These are phyloP conservation scores for Mythimna loreyi DNA, from an alignment of 2,888 invertebrate genomes.

Conservation along the genomic window DNA sequence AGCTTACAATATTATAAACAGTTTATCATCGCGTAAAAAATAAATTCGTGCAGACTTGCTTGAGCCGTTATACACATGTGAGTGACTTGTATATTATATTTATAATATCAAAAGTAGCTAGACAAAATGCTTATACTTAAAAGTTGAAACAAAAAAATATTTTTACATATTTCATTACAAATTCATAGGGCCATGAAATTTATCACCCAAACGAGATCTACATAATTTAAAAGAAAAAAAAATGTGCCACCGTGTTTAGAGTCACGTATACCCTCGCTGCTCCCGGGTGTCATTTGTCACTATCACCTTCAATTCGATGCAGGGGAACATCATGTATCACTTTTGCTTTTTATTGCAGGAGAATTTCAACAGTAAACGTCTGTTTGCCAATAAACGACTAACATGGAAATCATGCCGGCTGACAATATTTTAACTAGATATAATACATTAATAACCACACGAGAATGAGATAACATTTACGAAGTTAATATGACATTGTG, in stretches of 20 bases:
- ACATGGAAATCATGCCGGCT: neutral
- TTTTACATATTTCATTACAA: neutral
- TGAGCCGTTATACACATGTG: neutral
- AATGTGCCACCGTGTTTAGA: constrained; percentile 1
- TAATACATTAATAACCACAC: constrained; percentile 2
- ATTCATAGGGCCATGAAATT: neutral
- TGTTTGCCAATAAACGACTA: neutral
- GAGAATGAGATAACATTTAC: constrained; percentile 11
- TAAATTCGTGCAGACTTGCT: constrained; percentile 6
- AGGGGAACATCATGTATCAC: neutral
- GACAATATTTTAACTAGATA: neutral
- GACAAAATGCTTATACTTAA: neutral
- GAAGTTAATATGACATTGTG: constrained; percentile 8
- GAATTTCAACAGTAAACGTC: neutral
- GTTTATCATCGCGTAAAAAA: constrained; percentile 21
- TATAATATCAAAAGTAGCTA: neutral
- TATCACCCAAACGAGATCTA: neutral
- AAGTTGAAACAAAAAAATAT: neutral
- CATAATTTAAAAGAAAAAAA: constrained; percentile 4
- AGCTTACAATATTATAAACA: constrained; percentile 33
- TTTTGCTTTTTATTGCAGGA: constrained; percentile 2
- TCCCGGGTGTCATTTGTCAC: constrained; percentile 1
- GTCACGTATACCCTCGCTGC: constrained; percentile 18
- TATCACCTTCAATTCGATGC: constrained; percentile 5
- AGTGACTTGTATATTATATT: neutral